phyloP scores from a whole-genome alignment of 1,140 invertebrate species.

The Pseudomyrmex pallidus region DNA sequence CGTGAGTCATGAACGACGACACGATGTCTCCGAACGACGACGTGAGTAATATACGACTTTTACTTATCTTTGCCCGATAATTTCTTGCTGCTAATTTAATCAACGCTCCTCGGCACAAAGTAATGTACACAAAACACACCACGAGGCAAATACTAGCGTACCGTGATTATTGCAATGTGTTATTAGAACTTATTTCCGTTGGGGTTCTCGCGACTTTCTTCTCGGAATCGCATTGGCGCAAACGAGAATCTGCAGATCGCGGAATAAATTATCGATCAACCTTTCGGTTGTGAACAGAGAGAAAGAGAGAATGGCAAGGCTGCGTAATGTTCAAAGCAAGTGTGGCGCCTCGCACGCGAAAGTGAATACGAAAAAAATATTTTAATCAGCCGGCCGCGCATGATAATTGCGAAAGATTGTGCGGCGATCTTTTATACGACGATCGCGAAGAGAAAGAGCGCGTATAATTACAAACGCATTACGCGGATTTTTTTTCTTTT shows the following conservation, averaged over 20 bases:
- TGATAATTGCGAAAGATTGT: conserved; percentile 35
- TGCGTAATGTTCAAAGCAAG: conserved; percentile 38
- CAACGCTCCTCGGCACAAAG: background rate
- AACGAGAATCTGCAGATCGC: conserved; percentile 32
- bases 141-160: background rate
- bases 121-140: background rate
- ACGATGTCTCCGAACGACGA: too few species aligned
- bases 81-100: background rate
- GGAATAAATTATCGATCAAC: conserved; percentile 25
- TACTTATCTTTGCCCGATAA: background rate
- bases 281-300: conserved; percentile 4
- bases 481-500: background rate
- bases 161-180: background rate
- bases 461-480: background rate
- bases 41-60: background rate
- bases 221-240: background rate
- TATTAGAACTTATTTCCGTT: conserved; percentile 24
- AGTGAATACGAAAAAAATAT: conserved; percentile 38
- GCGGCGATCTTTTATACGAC: conserved; percentile 17
- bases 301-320: conserved; percentile 52
- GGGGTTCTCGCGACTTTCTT: conserved; percentile 45
- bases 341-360: background rate
- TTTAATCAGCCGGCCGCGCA: conserved; percentile 53
- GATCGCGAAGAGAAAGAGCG: background rate
- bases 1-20: background rate